Evolutionary conservation across 2,888 invertebrate species (phyloP), one percentile per base, ranked within the genome.

Genomic region (Timandra comae): DNA sequence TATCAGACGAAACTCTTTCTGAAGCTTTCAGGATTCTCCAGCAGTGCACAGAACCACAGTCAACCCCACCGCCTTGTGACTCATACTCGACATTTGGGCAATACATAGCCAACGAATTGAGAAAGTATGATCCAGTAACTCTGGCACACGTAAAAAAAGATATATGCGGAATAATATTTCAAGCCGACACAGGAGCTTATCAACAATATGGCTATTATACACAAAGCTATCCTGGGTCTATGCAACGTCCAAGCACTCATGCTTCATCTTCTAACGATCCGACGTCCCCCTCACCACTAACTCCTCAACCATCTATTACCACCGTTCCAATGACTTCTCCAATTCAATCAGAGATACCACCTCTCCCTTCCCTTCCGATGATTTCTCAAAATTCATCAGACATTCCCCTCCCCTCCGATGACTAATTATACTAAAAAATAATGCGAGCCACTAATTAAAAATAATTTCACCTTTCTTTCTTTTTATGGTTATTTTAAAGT

Each of bases 81-180:
- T 33, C 33, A 29, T 28, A 28, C 28, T 28, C 28, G 29, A 16
- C 24, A 35, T 30, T 35, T 30, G 35, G 28, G 30, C 30, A 33
- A 38, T 33, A 33, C 30, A 38, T 30, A 33, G 38, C 30, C 27
- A 38, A 38, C 30, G 38, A 38, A 33, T 33, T 38, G 27, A 37
- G 32, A 29, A 37, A 37, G 9, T 37, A 37, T 32, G 29, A 32
- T 32, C 36, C 36, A 37, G 27, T 31, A 24, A 36, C 37, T 33
- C 12, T 37, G 31, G 34, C 34, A n/a, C n/a, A n/a, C n/a, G n/a
- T n/a, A n/a, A n/a, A 34, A 31, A 36, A 36, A 27, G 28, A 31
- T 36, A 36, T 32, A 36, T 29, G 31, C 29, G 31, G 31, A 28
- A 36, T 36, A 36, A 36, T 36, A 28, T 35, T 36, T 36, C 31